Evolutionary conservation across 2,888 invertebrate genomes (phyloP).

Genomic region (Caenorhabditis sp.): DNA sequence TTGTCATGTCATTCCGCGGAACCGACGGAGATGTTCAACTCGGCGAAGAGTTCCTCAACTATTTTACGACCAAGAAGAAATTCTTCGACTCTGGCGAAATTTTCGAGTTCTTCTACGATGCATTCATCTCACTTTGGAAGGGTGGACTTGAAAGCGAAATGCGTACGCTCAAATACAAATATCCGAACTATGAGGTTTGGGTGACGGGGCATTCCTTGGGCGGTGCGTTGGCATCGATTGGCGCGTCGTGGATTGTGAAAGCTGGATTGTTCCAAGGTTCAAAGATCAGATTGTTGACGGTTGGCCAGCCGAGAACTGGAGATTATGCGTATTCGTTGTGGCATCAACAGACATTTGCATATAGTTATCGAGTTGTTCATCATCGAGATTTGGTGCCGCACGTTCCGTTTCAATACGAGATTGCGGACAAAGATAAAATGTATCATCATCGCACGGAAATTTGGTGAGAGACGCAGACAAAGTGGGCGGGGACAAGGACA

Average conservation of each 20-base stretch:
- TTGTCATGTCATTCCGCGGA: constrained; percentile 36
- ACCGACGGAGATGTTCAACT: constrained; percentile 22
- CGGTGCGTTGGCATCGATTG: constrained; percentile 34
- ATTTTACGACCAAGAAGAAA: constrained; percentile 22
- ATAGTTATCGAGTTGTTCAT: constrained; percentile 37
- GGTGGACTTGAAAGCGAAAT: constrained; percentile 32
- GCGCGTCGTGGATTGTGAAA: constrained; percentile 32
- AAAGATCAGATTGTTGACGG: constrained; percentile 24
- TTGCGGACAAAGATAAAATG: constrained; percentile 33
- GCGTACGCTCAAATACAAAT: constrained; percentile 27
- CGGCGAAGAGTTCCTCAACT: constrained; percentile 33
- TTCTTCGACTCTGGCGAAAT: constrained; percentile 38
- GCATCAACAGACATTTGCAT: constrained; percentile 42
- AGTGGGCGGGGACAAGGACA: too few relatives aligned
- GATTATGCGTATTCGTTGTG: constrained; percentile 37
- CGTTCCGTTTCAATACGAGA: constrained; percentile 33
- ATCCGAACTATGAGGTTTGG: constrained; percentile 39
- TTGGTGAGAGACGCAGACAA: constrained; percentile 14
- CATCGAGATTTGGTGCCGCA: constrained; percentile 38
- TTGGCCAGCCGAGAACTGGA: constrained; percentile 36
- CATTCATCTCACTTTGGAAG: constrained; percentile 30
- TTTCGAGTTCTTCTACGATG: constrained; percentile 40
- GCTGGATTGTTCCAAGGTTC: constrained; percentile 19
- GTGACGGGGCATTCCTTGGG: constrained; percentile 41
- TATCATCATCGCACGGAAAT: constrained; percentile 38